A percentile compares a stretch with the other conserved stretches of the same genome.
Evolutionary conservation across 2,888 invertebrate genomes (phyloP).

Genomic region (Stenurella melanura): DNA sequence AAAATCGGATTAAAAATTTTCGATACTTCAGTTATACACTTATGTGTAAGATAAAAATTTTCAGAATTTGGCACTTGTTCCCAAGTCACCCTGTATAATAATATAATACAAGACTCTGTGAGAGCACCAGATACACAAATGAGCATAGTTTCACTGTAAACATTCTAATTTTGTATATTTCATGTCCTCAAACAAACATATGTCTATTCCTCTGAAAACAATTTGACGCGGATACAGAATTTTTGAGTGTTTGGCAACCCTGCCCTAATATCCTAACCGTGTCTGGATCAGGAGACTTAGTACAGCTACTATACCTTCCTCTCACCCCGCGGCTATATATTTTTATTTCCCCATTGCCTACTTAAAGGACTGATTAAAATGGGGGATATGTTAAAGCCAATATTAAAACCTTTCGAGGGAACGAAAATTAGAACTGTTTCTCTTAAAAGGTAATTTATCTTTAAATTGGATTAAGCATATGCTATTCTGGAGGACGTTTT

Average conservation of each 20-base stretch:
- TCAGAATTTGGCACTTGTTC: too few species aligned
- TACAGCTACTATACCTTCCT: constrained; percentile 42
- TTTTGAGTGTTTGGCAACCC: constrained; percentile 29
- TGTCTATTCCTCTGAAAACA: too few species aligned
- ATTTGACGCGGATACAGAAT: too few species aligned
- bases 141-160: too few species aligned
- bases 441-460: constrained; percentile 59
- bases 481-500: constrained; percentile 42
- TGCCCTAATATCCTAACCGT: constrained; percentile 40
- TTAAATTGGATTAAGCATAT: constrained; percentile 59
- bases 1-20: too few species aligned
- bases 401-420: constrained; percentile 64
- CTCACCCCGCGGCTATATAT: constrained; percentile 69
- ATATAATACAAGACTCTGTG: too few species aligned
- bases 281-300: constrained; percentile 38
- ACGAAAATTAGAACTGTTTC: constrained; percentile 46
- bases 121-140: too few species aligned
- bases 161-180: too few species aligned
- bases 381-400: constrained; percentile 71
- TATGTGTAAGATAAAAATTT: too few species aligned
- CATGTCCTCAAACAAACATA: too few species aligned
- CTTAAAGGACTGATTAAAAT: constrained; percentile 74
- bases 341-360: constrained; percentile 74
- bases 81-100: too few species aligned
- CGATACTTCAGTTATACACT: too few species aligned